A percentile compares a stretch with the other conserved stretches of the same genome.
Evolutionary conservation across 2,888 invertebrate species (phyloP).

Genomic region (Andricus curvator): DNA sequence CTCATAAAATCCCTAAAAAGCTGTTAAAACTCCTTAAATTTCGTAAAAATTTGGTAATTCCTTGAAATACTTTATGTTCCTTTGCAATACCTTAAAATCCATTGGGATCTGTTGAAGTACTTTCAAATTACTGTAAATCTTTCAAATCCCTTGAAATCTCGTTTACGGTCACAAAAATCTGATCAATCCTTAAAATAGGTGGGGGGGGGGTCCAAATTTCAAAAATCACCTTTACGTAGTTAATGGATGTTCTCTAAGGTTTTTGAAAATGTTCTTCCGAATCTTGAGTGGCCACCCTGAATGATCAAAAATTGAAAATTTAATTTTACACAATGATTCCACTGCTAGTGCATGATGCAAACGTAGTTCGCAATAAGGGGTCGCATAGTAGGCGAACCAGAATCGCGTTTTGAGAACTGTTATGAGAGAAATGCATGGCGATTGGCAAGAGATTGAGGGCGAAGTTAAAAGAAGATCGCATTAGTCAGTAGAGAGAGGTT

Average conservation of each 20-base stretch:
- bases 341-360: constrained; percentile 39
- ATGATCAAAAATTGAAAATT: not conserved
- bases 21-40: too few relatives aligned
- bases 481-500: constrained; percentile 43
- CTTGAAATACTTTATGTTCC: too few relatives aligned
- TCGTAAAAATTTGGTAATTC: too few relatives aligned
- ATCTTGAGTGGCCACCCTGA: not conserved
- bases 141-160: not conserved
- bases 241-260: too few relatives aligned
- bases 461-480: constrained; percentile 29
- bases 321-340: constrained; percentile 27
- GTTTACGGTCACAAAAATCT: not conserved
- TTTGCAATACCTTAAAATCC: too few relatives aligned
- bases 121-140: too few relatives aligned
- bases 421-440: constrained; percentile 26
- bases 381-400: constrained; percentile 17
- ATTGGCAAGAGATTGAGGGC: constrained; percentile 17
- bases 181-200: not conserved
- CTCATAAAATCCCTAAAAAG: too few relatives aligned
- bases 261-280: not conserved
- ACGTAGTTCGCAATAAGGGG: constrained; percentile 12
- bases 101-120: too few relatives aligned
- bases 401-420: constrained; percentile 27
- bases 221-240: too few relatives aligned
- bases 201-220: too few relatives aligned